Evolutionary conservation across 2,113 vertebrate species (phyloP).

Genomic region (Toxostoma redivivum): DNA sequence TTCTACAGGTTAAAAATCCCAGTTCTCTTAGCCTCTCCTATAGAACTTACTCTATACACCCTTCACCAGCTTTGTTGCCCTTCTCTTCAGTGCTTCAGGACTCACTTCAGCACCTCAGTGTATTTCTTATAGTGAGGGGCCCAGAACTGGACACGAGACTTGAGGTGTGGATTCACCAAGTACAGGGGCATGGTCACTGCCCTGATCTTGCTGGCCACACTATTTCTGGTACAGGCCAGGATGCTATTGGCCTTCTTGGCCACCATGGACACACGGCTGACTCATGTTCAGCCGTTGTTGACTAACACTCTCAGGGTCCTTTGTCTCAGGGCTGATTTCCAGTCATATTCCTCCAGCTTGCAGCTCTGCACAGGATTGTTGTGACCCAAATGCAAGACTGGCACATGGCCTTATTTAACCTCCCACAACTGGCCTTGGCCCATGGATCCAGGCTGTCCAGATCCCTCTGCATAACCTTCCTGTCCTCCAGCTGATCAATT

Average conservation of each 20-base stretch:
- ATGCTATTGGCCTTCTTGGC: neutral
- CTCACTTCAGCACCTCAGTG: neutral
- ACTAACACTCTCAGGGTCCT: neutral
- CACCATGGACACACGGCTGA: neutral
- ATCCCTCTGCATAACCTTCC: neutral
- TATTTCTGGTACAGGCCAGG: neutral
- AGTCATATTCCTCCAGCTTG: neutral
- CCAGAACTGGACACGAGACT: neutral
- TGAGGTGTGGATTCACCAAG: neutral
- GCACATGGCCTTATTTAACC: neutral
- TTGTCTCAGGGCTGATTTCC: neutral
- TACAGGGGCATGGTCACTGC: fast-evolving
- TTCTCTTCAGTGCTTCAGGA: neutral
- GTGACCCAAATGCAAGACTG: neutral
- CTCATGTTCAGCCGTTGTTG: fast-evolving
- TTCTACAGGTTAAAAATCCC: neutral
- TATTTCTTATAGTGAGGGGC: neutral
- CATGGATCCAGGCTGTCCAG: neutral
- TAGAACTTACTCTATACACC: neutral
- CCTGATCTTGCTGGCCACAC: neutral
- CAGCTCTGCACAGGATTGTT: neutral
- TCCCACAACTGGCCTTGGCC: neutral
- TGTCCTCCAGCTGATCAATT: neutral
- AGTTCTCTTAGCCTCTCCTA: neutral
- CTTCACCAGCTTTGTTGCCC: neutral